Conservation (phyloP, 2,888 invertebrate species). For the Leptothorax acervorum region DNA sequence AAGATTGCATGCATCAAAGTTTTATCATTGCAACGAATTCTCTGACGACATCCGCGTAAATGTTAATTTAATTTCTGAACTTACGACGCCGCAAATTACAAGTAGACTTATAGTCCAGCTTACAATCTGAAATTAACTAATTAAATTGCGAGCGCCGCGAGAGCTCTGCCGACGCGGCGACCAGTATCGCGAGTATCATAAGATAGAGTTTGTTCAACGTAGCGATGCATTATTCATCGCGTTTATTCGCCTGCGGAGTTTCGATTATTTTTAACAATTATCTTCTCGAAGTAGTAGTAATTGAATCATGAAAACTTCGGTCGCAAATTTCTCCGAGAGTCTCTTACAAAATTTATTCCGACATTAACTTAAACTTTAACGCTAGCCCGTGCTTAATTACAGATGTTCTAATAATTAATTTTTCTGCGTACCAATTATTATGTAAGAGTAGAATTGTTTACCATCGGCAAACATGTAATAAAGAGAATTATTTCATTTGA, state of each 20-base stretch:
- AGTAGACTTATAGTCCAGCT: constrained; percentile 45
- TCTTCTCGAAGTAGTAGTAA: constrained; percentile 65
- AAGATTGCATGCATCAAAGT: neutral
- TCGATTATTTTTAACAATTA: constrained; percentile 73
- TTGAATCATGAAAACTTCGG: constrained; percentile 71
- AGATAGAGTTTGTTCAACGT: constrained; percentile 49
- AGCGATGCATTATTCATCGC: constrained; percentile 72
- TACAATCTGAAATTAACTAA: constrained; percentile 50
- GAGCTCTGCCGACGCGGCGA: constrained; percentile 23
- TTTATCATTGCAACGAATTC: neutral
- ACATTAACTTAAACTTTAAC: constrained; percentile 17
- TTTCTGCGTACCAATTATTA: neutral
- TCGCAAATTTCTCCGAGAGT: constrained; percentile 58
- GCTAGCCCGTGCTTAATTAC: neutral
- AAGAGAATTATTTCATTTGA: neutral
- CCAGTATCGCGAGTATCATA: constrained; percentile 44
- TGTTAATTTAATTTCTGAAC: constrained; percentile 45
- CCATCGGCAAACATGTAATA: neutral
- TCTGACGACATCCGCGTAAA: neutral
- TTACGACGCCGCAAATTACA: constrained; percentile 37
- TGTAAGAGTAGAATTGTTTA: neutral
- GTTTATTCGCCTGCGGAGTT: constrained; percentile 65
- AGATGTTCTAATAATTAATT: constrained; percentile 24
- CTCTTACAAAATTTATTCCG: constrained; percentile 59
- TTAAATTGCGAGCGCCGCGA: constrained; percentile 46